phyloP scores from a whole-genome alignment of 2,113 vertebrate species.

The Oryzias melastigma region DNA sequence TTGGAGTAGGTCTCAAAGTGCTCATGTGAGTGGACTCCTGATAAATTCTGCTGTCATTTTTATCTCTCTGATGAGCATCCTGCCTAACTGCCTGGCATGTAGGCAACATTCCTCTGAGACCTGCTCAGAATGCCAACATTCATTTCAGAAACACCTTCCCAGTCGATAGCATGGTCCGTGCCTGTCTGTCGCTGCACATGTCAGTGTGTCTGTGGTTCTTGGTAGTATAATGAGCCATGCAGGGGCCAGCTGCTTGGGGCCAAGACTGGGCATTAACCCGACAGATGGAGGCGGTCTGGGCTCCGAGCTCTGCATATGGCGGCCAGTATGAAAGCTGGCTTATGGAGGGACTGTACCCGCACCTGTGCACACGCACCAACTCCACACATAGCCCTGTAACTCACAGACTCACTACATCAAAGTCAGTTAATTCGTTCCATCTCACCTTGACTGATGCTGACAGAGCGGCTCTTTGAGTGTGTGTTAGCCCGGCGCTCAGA shows the following conservation, averaged over 20 bases:
- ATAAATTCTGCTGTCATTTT: too few species aligned
- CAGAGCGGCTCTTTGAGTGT: constrained; percentile 20
- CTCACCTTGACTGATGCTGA: constrained; percentile 34
- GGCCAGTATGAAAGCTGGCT: constrained; percentile 69
- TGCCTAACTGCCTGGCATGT: constrained; percentile 24
- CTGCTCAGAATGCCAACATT: constrained; percentile 49
- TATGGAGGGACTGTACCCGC: constrained; percentile 49
- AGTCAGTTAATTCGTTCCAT: constrained; percentile 33
- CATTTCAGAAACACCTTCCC: constrained; percentile 59
- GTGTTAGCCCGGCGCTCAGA: constrained; percentile 12
- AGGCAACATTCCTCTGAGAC: constrained; percentile 39
- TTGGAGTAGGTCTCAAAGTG: too few species aligned
- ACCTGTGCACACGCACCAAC: constrained; percentile 21
- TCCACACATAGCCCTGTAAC: constrained; percentile 26
- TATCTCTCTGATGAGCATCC: not conserved
- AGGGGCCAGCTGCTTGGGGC: constrained; percentile 73
- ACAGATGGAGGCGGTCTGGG: constrained; percentile 79
- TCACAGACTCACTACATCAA: constrained; percentile 39
- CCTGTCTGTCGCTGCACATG: constrained; percentile 34
- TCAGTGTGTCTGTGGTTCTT: constrained; percentile 41
- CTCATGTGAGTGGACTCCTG: too few species aligned
- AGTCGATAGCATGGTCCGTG: constrained; percentile 45
- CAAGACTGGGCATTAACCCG: constrained; percentile 68
- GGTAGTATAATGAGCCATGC: constrained; percentile 71
- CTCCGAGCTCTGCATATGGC: constrained; percentile 74